Conservation (phyloP, 1,140 invertebrate genomes). For the Brevipalpus yothersi region DNA sequence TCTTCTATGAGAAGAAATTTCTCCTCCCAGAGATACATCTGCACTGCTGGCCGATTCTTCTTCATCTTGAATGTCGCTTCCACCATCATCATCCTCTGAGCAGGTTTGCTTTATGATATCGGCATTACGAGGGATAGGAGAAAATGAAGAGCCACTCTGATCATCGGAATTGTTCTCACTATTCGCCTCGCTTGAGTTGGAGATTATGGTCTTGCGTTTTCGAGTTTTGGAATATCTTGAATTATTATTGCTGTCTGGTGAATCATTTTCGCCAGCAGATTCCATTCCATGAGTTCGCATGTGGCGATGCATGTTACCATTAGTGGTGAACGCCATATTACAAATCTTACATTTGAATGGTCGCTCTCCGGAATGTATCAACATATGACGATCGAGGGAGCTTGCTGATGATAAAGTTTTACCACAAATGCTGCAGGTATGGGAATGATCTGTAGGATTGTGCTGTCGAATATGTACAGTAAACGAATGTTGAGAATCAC, state of each 20-base stretch:
- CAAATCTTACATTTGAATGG: slow-evolving; percentile 53
- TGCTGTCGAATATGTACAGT: slow-evolving; percentile 40
- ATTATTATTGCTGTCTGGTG: slow-evolving; percentile 1
- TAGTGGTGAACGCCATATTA: slow-evolving; percentile 55
- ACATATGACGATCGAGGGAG: slow-evolving; percentile 44
- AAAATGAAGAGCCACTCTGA: too few species aligned
- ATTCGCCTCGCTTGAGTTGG: background rate
- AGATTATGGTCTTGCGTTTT: background rate
- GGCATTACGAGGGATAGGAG: too few species aligned
- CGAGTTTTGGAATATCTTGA: background rate
- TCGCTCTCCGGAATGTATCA: slow-evolving; percentile 44
- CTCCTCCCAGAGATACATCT: too few species aligned
- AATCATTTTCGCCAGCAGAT: background rate
- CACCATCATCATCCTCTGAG: too few species aligned
- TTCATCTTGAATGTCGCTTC: too few species aligned
- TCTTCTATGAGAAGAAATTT: too few species aligned
- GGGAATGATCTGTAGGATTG: slow-evolving; percentile 24
- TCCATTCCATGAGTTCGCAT: slow-evolving; percentile 35
- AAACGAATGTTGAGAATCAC: slow-evolving; percentile 34
- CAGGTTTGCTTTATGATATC: too few species aligned
- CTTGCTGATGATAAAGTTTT: slow-evolving; percentile 42
- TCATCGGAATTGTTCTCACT: too few species aligned
- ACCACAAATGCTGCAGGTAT: slow-evolving; percentile 25
- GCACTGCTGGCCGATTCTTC: too few species aligned
- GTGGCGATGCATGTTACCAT: slow-evolving; percentile 66